Evolutionary conservation across 2,113 vertebrate genomes (phyloP).

Genomic region (Corythornis cristatus): DNA sequence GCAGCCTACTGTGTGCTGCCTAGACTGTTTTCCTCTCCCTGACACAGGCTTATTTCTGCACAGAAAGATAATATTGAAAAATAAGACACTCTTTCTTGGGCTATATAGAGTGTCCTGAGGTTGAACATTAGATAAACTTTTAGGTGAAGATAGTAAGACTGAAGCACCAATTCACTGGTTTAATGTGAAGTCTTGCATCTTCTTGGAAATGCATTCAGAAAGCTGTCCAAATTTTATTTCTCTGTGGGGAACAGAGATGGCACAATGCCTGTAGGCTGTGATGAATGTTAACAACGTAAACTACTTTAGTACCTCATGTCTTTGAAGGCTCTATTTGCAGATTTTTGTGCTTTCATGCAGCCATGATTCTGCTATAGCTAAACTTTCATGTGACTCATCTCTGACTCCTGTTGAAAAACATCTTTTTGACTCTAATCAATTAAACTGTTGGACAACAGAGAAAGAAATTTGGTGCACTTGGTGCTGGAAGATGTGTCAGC

Average conservation of each 20-base stretch:
- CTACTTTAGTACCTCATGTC: not conserved
- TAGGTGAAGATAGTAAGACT: not conserved
- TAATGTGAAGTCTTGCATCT: not conserved
- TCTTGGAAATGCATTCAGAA: conserved; percentile 21
- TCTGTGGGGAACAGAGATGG: not conserved
- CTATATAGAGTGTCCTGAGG: not conserved
- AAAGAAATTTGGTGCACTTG: not conserved
- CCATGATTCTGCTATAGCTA: not conserved
- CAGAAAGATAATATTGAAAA: not conserved
- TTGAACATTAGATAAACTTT: not conserved
- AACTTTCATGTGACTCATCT: not conserved
- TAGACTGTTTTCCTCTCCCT: not conserved
- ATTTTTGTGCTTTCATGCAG: not conserved
- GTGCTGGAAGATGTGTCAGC: not conserved
- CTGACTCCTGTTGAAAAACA: not conserved
- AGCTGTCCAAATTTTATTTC: not conserved
- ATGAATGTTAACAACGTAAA: not conserved
- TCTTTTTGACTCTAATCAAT: not conserved
- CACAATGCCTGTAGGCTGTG: not conserved
- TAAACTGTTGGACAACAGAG: not conserved
- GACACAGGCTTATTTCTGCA: not conserved
- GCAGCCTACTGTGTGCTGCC: not conserved
- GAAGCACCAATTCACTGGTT: not conserved
- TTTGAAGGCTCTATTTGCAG: not conserved
- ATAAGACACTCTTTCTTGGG: not conserved